These are phyloP conservation scores for Pseudococcus jackbeardsleyi DNA, from an alignment of 2,888 invertebrate genomes.

Conservation along the genomic window DNA sequence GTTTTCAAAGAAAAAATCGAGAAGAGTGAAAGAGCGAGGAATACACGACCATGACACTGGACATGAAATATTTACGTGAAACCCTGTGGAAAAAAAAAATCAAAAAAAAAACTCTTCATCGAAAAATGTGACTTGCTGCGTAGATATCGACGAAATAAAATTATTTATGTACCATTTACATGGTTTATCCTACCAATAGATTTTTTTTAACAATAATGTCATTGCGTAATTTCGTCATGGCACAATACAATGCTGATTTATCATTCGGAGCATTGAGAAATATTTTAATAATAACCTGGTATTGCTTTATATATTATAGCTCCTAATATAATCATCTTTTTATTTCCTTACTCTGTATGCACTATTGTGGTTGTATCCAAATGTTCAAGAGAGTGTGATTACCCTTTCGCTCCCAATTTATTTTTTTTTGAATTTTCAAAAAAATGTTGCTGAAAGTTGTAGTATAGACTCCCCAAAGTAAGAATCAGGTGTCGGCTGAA, in stretches of 20 bases:
- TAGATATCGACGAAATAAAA: not conserved
- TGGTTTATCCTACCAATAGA: not conserved
- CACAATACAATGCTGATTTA: constrained; percentile 7
- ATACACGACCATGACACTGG: too few relatives aligned
- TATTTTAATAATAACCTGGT: constrained; percentile 12
- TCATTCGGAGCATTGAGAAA: constrained; percentile 13
- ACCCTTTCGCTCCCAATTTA: too few relatives aligned
- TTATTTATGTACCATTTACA: not conserved
- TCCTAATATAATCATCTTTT: not conserved
- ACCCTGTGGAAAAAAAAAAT: too few relatives aligned
- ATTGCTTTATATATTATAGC: not conserved
- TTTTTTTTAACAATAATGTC: not conserved
- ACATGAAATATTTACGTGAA: too few relatives aligned
- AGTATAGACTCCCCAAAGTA: too few relatives aligned
- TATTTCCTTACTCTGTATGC: not conserved
- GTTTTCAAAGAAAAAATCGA: not conserved
- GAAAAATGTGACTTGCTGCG: not conserved
- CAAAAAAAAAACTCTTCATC: too few relatives aligned
- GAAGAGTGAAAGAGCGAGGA: too few relatives aligned
- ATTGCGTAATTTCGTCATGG: constrained; percentile 31
- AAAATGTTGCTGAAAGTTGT: too few relatives aligned
- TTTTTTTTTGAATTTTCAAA: too few relatives aligned
- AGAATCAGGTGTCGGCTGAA: too few relatives aligned
- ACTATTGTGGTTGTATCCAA: not conserved
- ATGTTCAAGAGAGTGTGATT: not conserved